Conservation (phyloP, 2,888 invertebrate species). For the Sturmia bella region DNA sequence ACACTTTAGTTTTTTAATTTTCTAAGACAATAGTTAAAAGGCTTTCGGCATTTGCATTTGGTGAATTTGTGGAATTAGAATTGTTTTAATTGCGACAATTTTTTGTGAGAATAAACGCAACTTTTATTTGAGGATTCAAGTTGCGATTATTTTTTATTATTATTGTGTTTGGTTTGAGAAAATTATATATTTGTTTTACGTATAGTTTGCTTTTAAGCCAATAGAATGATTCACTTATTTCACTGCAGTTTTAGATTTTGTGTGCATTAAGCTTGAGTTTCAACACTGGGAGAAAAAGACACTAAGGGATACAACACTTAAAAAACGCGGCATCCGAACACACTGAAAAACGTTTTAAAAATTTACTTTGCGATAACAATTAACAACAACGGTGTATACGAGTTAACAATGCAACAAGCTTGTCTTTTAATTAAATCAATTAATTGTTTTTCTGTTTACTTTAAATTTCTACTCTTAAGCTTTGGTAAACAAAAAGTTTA, state of each 20-base stretch:
- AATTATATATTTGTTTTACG: too few relatives aligned
- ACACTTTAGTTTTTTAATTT: neutral
- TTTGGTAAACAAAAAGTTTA: too few relatives aligned
- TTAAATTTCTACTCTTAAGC: too few relatives aligned
- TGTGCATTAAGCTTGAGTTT: too few relatives aligned
- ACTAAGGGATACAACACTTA: neutral
- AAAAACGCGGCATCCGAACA: neutral
- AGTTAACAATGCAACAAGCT: constrained; percentile 26
- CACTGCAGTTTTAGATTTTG: too few relatives aligned
- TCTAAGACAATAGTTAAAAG: neutral
- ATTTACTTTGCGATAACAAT: constrained; percentile 52
- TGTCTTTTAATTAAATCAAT: neutral
- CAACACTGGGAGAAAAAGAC: too few relatives aligned
- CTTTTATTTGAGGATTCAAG: constrained; percentile 8
- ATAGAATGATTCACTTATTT: too few relatives aligned
- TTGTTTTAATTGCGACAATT: neutral
- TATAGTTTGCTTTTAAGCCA: too few relatives aligned
- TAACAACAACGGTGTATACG: constrained; percentile 59
- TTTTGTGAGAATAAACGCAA: constrained; percentile 4
- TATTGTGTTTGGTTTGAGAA: too few relatives aligned
- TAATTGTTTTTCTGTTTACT: too few relatives aligned
- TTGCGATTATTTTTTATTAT: neutral
- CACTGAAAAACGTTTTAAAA: constrained; percentile 27
- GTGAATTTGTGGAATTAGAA: neutral
- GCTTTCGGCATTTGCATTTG: too few relatives aligned